Conservation (phyloP, 2,113 vertebrate species). For the Mobula birostris region DNA sequence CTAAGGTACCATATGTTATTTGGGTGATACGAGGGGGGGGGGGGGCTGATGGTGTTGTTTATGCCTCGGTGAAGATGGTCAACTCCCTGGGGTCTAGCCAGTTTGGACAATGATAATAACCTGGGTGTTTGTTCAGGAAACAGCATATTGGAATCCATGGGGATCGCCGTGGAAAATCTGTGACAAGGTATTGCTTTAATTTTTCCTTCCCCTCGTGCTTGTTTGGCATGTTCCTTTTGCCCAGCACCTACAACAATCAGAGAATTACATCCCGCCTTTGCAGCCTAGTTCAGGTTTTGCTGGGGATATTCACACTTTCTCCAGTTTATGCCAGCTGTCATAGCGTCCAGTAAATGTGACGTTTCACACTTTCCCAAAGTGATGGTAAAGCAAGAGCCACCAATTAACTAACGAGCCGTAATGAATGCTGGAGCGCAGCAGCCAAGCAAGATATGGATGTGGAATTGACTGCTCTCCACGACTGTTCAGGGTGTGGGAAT, state of each 20-base stretch:
- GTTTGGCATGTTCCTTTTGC: not conserved
- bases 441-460: not conserved
- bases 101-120: not conserved
- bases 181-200: not conserved
- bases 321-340: not conserved
- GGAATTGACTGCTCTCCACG: not conserved
- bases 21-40: not conserved
- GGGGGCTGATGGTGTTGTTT: not conserved
- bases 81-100: not conserved
- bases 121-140: not conserved
- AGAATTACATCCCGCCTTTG: not conserved
- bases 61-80: not conserved
- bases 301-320: not conserved
- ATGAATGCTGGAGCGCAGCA: not conserved
- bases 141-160: not conserved
- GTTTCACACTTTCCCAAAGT: not conserved
- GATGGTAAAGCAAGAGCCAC: not conserved
- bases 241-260: not conserved
- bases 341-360: not conserved
- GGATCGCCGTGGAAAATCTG: not conserved
- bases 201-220: not conserved
- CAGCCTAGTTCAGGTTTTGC: not conserved
- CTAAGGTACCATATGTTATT: not conserved
- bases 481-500: not conserved
- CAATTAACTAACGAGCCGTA: slow-evolving; percentile 12